Conservation (phyloP, 1,140 invertebrate species). For the Drosophila orosa region DNA sequence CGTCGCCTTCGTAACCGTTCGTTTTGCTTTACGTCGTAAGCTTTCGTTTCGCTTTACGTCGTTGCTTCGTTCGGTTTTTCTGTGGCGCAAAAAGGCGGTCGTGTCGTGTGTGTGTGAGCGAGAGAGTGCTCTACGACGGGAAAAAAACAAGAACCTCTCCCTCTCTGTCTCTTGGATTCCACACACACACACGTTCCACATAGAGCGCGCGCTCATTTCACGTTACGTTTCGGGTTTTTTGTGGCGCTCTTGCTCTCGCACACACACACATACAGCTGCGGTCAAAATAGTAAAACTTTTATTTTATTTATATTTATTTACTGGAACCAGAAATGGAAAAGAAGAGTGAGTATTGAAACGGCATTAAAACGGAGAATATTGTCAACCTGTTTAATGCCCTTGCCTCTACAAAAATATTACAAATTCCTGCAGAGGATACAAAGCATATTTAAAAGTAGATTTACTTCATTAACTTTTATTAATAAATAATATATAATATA, state of each 20-base stretch:
- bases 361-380: background rate
- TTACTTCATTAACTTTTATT: background rate
- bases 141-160: slow-evolving; percentile 23
- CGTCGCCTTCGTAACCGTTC: slow-evolving; percentile 42
- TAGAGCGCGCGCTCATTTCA: slow-evolving; percentile 19
- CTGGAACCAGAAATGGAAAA: slow-evolving; percentile 9
- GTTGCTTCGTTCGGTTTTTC: slow-evolving; percentile 16
- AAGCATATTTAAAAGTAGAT: background rate
- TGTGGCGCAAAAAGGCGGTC: slow-evolving; percentile 57
- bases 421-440: background rate
- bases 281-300: slow-evolving; percentile 21
- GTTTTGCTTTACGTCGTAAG: slow-evolving; percentile 19
- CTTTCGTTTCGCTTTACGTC: slow-evolving; percentile 33
- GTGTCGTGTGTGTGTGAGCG: slow-evolving; percentile 17
- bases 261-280: slow-evolving; percentile 18
- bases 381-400: slow-evolving; percentile 6
- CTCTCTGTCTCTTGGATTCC: slow-evolving; percentile 49
- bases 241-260: slow-evolving; percentile 3
- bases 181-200: slow-evolving; percentile 53
- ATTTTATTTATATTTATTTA: slow-evolving; percentile 8
- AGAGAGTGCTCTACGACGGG: background rate
- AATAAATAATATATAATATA: no score
- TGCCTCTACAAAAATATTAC: background rate
- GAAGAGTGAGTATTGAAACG: background rate
- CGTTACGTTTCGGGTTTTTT: slow-evolving; percentile 14